Evolutionary conservation across 2,888 invertebrate genomes (phyloP), one percentile per base, ranked within the genome.

Genomic region (Drosophila tripunctata): DNA sequence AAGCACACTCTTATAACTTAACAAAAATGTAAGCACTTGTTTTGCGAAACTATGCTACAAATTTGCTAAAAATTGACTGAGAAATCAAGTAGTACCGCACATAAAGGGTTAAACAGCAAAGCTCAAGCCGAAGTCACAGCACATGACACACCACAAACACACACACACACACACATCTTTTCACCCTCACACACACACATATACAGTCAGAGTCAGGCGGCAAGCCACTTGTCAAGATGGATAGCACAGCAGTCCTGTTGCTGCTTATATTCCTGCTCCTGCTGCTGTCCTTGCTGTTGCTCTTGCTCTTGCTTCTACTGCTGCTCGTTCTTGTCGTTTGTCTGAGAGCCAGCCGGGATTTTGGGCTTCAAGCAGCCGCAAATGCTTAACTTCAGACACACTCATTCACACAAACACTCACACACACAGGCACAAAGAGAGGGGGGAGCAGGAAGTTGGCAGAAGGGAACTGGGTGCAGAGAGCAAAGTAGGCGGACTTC

Each of bases 161-260:
- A 41, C 27, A 58, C 58, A 41, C 27, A 54, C 38, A 24, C 40
- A 47, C 47, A 54, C 15, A 35, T 38, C 3, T 22, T 19, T 36
- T 27, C 44, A 50, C 54, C 45, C 22, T 52, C 7, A 35, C 19
- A 35, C 38, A 45, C 24, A 35, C n/a, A 65, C n/a, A 10, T 31
- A 57, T 45, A 45, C 48, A 48, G 43, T 22, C 14, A 22, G 30
- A 48, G 30, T 35, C 60, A 22, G 63, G 73, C 70, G 60, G 66
- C 81, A 81, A 82, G 78, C 84, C 81, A 82, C 84, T 87, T 82
- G 87, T 80, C 87, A 82, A 82, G 87, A 87, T 79, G 83, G 75
- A 70, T 85, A 85, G 86, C 79, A 79, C 62, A 78, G 75, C 71
- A 65, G 71, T 64, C 56, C 65, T 70, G 19, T 31, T 22, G 14